These are phyloP conservation scores for Nyctalus aviator DNA, from an alignment of 2,797 vertebrate genomes.

Conservation along the genomic window DNA sequence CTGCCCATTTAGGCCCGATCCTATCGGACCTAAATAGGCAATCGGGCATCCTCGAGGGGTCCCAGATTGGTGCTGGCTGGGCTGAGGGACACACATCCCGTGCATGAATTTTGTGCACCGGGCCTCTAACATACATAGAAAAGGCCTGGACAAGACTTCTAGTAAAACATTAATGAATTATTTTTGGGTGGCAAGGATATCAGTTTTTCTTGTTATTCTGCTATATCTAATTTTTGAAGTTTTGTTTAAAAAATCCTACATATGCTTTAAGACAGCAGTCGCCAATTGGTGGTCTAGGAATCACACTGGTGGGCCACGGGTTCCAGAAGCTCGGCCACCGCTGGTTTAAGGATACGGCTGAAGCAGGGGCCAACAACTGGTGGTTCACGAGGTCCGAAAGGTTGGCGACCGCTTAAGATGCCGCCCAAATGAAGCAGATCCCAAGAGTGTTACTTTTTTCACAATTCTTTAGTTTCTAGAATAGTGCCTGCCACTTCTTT, in stretches of 20 bases:
- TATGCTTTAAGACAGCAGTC: not conserved
- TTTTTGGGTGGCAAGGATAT: not conserved
- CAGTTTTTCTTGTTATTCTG: slow-evolving; percentile 17
- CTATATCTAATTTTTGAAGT: slow-evolving; percentile 40
- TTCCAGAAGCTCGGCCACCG: too few relatives aligned
- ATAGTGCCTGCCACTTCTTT: not conserved
- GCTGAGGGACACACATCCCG: too few relatives aligned
- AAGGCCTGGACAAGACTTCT: not conserved
- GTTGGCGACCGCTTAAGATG: not conserved
- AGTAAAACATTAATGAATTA: not conserved
- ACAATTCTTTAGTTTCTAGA: too few relatives aligned
- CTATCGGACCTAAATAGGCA: too few relatives aligned
- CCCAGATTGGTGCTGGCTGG: too few relatives aligned
- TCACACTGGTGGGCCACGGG: too few relatives aligned
- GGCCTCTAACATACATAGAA: not conserved
- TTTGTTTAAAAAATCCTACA: slow-evolving; percentile 33
- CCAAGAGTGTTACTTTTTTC: slow-evolving; percentile 1
- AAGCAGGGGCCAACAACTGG: not conserved
- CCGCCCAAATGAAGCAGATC: slow-evolving; percentile 35
- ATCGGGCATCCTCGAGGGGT: too few relatives aligned
- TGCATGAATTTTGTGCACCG: too few relatives aligned
- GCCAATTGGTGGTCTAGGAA: too few relatives aligned
- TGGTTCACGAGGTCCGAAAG: too few relatives aligned
- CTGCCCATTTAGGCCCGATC: too few relatives aligned
- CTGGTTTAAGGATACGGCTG: not conserved